These are phyloP conservation scores for Cydia pomonella DNA, from an alignment of 1,140 invertebrate species.

Conservation along the genomic window DNA sequence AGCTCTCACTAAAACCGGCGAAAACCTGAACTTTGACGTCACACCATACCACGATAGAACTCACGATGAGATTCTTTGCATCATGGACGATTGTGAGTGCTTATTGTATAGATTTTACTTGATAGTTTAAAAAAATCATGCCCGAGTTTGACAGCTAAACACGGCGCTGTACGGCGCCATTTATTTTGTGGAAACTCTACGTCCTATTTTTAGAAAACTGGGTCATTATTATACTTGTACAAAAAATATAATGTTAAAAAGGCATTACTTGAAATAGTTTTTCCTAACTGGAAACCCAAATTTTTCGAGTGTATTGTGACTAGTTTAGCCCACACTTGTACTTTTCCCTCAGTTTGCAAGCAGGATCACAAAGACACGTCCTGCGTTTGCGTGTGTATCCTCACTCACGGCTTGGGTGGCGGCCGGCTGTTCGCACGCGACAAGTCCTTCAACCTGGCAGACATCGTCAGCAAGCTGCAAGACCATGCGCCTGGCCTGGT, in stretches of 20 bases:
- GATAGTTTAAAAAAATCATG: no score
- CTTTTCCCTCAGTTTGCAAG: slow-evolving; percentile 43
- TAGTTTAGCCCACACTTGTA: no score
- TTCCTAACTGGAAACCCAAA: no score
- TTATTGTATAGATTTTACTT: not conserved
- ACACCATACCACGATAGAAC: not conserved
- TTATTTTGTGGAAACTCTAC: no score
- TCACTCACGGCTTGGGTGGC: slow-evolving; percentile 55
- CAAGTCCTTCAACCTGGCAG: slow-evolving; percentile 49
- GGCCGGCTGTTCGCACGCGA: slow-evolving; percentile 56
- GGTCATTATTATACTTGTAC: no score
- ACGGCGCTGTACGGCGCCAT: no score
- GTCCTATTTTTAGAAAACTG: no score
- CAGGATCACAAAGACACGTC: slow-evolving; percentile 53
- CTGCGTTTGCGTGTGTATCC: slow-evolving; percentile 53
- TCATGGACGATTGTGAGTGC: not conserved
- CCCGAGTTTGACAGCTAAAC: no score
- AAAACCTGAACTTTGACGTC: not conserved
- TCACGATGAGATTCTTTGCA: not conserved
- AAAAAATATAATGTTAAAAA: no score
- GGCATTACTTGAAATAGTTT: no score
- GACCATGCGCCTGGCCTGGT: slow-evolving; percentile 43
- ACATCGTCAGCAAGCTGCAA: slow-evolving; percentile 52
- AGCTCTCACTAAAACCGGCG: not conserved
- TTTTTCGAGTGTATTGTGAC: no score